phyloP scores from a whole-genome alignment of 2,888 invertebrate genomes.

The Tryphoninae sp. region DNA sequence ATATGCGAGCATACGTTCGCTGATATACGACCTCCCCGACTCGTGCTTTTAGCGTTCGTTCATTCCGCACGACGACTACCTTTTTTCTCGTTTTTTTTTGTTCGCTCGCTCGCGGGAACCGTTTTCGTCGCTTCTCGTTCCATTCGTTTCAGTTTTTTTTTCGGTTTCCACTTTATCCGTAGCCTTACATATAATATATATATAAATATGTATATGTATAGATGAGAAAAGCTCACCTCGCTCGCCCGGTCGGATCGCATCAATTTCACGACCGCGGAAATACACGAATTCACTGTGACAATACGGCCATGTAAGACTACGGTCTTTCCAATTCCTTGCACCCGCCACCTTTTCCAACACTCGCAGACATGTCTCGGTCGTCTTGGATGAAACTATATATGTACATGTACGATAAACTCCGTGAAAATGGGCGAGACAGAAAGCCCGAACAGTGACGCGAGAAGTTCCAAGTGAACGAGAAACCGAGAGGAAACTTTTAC shows the following conservation, averaged over 20 bases:
- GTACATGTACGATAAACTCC: slow-evolving; percentile 17
- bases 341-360: slow-evolving; percentile 30
- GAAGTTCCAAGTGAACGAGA: slow-evolving; percentile 46
- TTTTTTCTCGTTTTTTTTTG: slow-evolving; percentile 22
- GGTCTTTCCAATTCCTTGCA: slow-evolving; percentile 50
- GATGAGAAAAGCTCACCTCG: slow-evolving; percentile 27
- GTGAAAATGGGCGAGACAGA: slow-evolving; percentile 47
- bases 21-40: slow-evolving; percentile 61
- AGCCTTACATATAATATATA: slow-evolving; percentile 5
- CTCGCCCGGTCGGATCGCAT: slow-evolving; percentile 44
- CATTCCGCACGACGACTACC: slow-evolving; percentile 52
- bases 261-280: slow-evolving; percentile 43
- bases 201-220: background rate
- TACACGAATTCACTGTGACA: slow-evolving; percentile 44
- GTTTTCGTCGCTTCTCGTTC: slow-evolving; percentile 26
- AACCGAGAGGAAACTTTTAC: slow-evolving; percentile 37
- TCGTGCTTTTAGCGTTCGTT: slow-evolving; percentile 65
- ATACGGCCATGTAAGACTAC: slow-evolving; percentile 24
- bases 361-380: slow-evolving; percentile 6
- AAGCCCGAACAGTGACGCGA: slow-evolving; percentile 37
- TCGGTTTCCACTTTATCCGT: slow-evolving; percentile 25
- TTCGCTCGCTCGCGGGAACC: background rate
- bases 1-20: slow-evolving; percentile 58
- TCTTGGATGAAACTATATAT: background rate
- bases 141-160: slow-evolving; percentile 14